Base-by-base conservation (phyloP, 2,797 vertebrate species). In the Clarias fuscus region DNA sequence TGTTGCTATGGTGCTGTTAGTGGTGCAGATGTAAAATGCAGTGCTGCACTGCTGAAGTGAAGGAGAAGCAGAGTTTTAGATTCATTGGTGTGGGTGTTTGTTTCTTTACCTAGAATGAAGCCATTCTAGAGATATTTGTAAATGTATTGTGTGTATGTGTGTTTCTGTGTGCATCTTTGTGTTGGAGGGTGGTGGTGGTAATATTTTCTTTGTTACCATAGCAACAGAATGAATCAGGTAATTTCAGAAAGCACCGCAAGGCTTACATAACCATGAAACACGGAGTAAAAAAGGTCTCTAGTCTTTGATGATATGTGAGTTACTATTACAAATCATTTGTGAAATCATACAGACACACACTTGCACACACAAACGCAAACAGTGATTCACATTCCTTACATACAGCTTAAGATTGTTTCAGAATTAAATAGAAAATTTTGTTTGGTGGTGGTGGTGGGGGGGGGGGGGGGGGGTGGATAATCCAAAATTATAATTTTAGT, bases 141-240 rank as follows among this genome's bases (percentile, higher is more conserved):
- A 84, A 65, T 87, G 14, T 84, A 43, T 85, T 27, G 6, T 83
- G 48, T 85, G 40, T 85, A 62, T 65, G 40, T 79, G 65, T 79
- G 65, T 62, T 0, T 43, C n/a, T 84, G 59, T 81, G 62, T 43
- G 62, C 59, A 48, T 75, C n/a, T 15, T 40, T 73, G 20, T 56
- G 53, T 53, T 53, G 11, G 27, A 27, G 72, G 61, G 53, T 0
- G 53, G 48, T 53, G 48, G 48, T 43, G 43, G 53, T 56, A 56
- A 56, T 86, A 70, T 82, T 65, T 77, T 53, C 79, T 88, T 67
- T 62, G 86, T 89, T 83, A 78, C 85, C 79, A 86, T 86, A 77
- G 86, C 83, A 79, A 78, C 89, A 84, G 71, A 82, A 78, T 73
- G 64, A 85, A 67, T 85, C 43, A 65, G 59, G 76, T 85, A 64